Base-by-base conservation (phyloP, 1,140 invertebrate genomes). In the Zaprionus ornatus region DNA sequence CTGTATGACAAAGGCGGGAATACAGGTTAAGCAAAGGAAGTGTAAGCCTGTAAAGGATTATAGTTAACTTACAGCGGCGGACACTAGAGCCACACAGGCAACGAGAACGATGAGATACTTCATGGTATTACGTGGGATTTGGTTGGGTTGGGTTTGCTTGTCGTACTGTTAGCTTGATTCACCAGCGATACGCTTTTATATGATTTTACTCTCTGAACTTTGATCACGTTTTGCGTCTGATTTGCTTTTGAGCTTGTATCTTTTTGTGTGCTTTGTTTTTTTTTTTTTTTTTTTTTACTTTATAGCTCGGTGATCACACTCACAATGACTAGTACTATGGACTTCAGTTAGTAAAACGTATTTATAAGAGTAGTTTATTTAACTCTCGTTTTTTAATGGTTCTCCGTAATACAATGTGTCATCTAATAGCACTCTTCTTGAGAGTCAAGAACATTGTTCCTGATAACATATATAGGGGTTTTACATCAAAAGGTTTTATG, bases 101-200 rank as follows among this genome's bases (percentile, higher is more conserved):
- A 74, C 55, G 19, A 80, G 61, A 48, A 85, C 81, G 61, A 90
- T 66, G 35, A 90, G 57, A n/a, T 75, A 76, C 74, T 88, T 88
- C 84, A 88, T 88, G 42, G 12, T 79, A 15, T 42, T 75, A 40
- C 10, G 17, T 75, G 45, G 27, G 55, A 35, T 74, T 64, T 81
- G 57, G 19, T 73, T 67, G 12, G 15, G 17, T 72, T 32, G 27
- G 52, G 45, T 74, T 57, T 81, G 55, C 23, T 73, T 67, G 68
- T 48, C 27, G 17, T 29, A 88, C 85, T 88, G 84, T 56, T 79
- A 52, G 21, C 52, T 71, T 17, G n/a, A 79, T 70, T 48, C 68
- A 25, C 27, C 9, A 23, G 35, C 69, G 19, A 37, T 64, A 27
- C 68, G 77, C 82, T 88, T 88, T 90, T 88, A 88, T 88, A 90